These are phyloP conservation scores for Chymomyza caudatula DNA, from an alignment of 2,888 invertebrate species.

Conservation along the genomic window DNA sequence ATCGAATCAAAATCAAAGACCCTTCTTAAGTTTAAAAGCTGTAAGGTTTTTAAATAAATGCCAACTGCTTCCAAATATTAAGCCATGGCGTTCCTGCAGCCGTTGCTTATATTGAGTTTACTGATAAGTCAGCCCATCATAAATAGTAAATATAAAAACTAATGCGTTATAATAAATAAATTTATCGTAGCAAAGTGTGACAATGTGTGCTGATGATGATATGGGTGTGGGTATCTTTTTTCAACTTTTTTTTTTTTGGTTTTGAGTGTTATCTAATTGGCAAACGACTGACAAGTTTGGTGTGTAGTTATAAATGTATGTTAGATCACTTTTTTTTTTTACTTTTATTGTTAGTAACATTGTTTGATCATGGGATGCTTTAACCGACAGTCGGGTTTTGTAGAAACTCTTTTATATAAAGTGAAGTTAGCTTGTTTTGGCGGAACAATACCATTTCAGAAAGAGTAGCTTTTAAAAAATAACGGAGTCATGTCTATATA, in stretches of 20 bases:
- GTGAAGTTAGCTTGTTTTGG: too few relatives aligned
- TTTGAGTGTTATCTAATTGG: not conserved
- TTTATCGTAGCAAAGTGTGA: constrained; percentile 54
- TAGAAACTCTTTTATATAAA: too few relatives aligned
- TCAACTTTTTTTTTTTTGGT: not conserved
- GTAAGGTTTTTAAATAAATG: not conserved
- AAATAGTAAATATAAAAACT: constrained; percentile 20
- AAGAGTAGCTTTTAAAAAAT: too few relatives aligned
- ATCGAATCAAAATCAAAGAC: not conserved
- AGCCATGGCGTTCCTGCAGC: not conserved
- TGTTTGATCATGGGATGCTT: too few relatives aligned
- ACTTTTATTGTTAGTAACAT: too few relatives aligned
- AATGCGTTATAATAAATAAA: constrained; percentile 53
- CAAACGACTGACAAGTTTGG: not conserved
- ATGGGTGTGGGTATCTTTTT: not conserved
- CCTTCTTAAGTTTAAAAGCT: not conserved
- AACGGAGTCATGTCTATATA: too few relatives aligned
- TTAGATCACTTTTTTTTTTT: not conserved
- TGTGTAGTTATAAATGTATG: not conserved
- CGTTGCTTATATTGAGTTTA: not conserved
- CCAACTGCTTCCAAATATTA: not conserved
- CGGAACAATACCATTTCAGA: too few relatives aligned
- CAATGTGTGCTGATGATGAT: not conserved
- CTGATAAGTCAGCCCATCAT: not conserved
- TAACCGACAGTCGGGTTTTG: too few relatives aligned